Conservation (phyloP, 1,140 invertebrate species). For the Adoxophyes honmai region DNA sequence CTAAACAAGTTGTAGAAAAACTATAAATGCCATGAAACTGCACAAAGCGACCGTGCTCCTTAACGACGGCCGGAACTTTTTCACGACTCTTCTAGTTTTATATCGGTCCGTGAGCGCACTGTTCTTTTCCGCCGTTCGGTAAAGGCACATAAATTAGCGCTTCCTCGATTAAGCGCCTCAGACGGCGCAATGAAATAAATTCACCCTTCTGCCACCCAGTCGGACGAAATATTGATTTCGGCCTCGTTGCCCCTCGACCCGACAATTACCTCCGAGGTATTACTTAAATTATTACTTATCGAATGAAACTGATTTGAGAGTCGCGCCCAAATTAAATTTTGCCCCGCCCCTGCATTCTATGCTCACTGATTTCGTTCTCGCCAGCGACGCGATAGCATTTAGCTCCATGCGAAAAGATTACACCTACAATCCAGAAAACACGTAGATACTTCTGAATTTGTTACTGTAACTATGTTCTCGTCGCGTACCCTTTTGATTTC, state of each 20-base stretch:
- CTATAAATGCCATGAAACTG: neutral
- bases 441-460: too few relatives aligned
- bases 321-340: neutral
- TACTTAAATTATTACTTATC: slow-evolving; percentile 21
- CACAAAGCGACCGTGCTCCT: neutral
- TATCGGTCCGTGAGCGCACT: slow-evolving; percentile 3
- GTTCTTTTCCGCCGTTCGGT: slow-evolving; percentile 9
- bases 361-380: too few relatives aligned
- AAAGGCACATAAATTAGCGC: slow-evolving; percentile 33
- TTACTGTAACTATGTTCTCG: too few relatives aligned
- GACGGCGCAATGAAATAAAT: slow-evolving; percentile 37
- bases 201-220: slow-evolving; percentile 27
- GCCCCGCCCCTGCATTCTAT: too few relatives aligned
- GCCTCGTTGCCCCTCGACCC: slow-evolving; percentile 16
- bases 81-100: slow-evolving; percentile 13
- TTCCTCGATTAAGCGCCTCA: slow-evolving; percentile 34
- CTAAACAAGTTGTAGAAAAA: neutral
- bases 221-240: slow-evolving; percentile 33
- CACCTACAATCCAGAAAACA: too few relatives aligned
- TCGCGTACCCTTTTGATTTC: too few relatives aligned
- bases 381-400: too few relatives aligned
- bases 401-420: too few relatives aligned
- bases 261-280: slow-evolving; percentile 20
- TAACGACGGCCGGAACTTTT: slow-evolving; percentile 11
- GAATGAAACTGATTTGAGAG: slow-evolving; percentile 6